Evolutionary conservation across 2,113 vertebrate species (phyloP).

Genomic region (Toxotes jaculatrix): DNA sequence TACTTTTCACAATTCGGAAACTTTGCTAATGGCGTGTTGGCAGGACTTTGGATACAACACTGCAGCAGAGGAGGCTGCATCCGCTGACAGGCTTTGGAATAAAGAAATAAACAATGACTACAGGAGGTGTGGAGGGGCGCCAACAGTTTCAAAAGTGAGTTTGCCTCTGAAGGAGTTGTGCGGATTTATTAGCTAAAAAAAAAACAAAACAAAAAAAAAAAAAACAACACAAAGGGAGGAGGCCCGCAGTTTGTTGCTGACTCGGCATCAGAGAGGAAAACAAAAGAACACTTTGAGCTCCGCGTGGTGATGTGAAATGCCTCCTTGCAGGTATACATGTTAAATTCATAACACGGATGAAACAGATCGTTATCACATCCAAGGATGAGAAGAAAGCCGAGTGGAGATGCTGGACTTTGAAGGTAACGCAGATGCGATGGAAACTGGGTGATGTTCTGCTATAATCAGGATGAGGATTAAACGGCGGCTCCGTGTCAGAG

Average conservation of each 20-base stretch:
- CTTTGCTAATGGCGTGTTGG: slow-evolving; percentile 5
- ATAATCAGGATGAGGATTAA: slow-evolving; percentile 64
- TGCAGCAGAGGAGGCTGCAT: slow-evolving; percentile 12
- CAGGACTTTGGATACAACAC: slow-evolving; percentile 18
- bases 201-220: no score
- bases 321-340: slow-evolving; percentile 59
- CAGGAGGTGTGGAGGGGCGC: slow-evolving; percentile 1
- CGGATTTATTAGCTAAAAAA: slow-evolving; percentile 39
- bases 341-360: slow-evolving; percentile 70
- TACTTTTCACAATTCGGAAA: not conserved
- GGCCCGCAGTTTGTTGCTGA: slow-evolving; percentile 54
- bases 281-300: slow-evolving; percentile 46
- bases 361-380: slow-evolving; percentile 56
- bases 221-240: not conserved
- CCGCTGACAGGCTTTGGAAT: slow-evolving; percentile 7
- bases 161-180: slow-evolving; percentile 15
- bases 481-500: slow-evolving; percentile 42
- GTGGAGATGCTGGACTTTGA: slow-evolving; percentile 52
- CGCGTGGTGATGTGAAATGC: slow-evolving; percentile 18
- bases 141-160: slow-evolving; percentile 23
- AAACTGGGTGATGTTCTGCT: slow-evolving; percentile 41
- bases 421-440: slow-evolving; percentile 40
- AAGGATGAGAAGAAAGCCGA: slow-evolving; percentile 53
- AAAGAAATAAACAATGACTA: slow-evolving; percentile 27
- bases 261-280: slow-evolving; percentile 52